phyloP scores from a whole-genome alignment of 2,113 vertebrate genomes.

The Nycticebus coucang region DNA sequence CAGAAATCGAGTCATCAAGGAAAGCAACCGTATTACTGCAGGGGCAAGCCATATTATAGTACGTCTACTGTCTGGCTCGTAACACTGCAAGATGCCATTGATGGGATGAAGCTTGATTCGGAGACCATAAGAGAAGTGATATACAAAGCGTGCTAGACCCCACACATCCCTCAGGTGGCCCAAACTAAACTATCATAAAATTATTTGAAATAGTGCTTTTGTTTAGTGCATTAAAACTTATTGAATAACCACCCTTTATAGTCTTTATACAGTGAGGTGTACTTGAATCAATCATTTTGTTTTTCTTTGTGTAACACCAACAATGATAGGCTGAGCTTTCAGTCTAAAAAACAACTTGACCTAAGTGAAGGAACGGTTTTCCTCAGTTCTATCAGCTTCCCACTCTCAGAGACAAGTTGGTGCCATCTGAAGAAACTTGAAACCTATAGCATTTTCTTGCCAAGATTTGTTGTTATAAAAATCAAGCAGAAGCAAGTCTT shows the following conservation, averaged over 20 bases:
- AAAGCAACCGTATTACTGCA: not conserved
- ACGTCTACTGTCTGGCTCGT: not conserved
- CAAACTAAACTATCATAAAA: not conserved
- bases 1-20: slow-evolving; percentile 1
- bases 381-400: not conserved
- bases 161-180: not conserved
- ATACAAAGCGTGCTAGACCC: not conserved
- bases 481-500: slow-evolving; percentile 13
- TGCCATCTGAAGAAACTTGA: slow-evolving; percentile 26
- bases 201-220: not conserved
- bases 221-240: not conserved
- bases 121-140: not conserved
- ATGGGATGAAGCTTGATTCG: not conserved
- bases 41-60: not conserved
- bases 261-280: not conserved
- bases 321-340: not conserved
- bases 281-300: not conserved
- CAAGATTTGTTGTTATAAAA: slow-evolving; percentile 30
- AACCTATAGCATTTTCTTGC: not conserved
- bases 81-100: not conserved
- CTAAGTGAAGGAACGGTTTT: not conserved
- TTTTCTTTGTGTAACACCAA: not conserved
- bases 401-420: not conserved
- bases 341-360: not conserved
- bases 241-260: not conserved